These are phyloP conservation scores for Acanthococcus lagerstroemiae DNA, from an alignment of 2,888 invertebrate species.

Conservation along the genomic window DNA sequence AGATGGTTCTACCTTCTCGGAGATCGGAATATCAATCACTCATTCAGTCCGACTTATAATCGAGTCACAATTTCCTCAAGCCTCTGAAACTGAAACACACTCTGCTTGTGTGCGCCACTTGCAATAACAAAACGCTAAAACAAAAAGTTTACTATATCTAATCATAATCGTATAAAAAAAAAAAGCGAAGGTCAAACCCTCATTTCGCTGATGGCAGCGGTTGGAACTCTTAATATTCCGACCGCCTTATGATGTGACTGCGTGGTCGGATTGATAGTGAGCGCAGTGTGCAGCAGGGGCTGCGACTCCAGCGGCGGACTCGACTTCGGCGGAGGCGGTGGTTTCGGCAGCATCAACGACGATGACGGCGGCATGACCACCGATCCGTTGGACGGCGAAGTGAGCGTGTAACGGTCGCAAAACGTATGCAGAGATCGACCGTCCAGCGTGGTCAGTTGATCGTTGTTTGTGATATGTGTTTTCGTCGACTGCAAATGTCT, in stretches of 20 bases:
- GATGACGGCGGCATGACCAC: slow-evolving; percentile 41
- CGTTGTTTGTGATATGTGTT: slow-evolving; percentile 11
- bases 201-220: slow-evolving; percentile 82
- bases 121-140: too few relatives aligned
- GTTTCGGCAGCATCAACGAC: slow-evolving; percentile 44
- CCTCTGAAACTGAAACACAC: too few relatives aligned
- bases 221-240: slow-evolving; percentile 54
- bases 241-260: slow-evolving; percentile 38
- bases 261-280: neutral
- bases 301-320: slow-evolving; percentile 37
- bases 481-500: slow-evolving; percentile 10
- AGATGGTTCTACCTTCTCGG: too few relatives aligned
- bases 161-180: too few relatives aligned
- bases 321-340: slow-evolving; percentile 44
- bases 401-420: neutral
- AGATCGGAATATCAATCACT: neutral
- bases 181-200: slow-evolving; percentile 59
- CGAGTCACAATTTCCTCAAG: too few relatives aligned
- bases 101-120: too few relatives aligned
- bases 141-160: too few relatives aligned
- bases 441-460: slow-evolving; percentile 21
- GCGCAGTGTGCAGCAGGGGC: slow-evolving; percentile 34
- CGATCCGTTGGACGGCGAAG: slow-evolving; percentile 37
- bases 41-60: neutral
- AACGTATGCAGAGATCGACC: slow-evolving; percentile 1